phyloP scores from a whole-genome alignment of 2,888 invertebrate species.

The Agrotis segetum region DNA sequence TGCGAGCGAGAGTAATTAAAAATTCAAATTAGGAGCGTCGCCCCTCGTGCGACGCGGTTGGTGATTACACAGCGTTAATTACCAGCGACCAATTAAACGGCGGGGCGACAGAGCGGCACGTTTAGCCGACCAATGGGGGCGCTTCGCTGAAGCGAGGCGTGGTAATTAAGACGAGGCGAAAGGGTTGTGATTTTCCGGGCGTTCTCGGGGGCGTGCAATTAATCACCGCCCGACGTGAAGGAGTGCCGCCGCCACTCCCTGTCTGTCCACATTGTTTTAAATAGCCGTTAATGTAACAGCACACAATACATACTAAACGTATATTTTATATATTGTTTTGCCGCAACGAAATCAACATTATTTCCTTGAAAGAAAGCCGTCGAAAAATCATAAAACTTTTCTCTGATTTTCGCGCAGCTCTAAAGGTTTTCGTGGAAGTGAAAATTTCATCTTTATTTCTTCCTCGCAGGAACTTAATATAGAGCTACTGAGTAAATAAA shows the following conservation, averaged over 20 bases:
- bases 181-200: conserved; percentile 90
- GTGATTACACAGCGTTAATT: conserved; percentile 89
- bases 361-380: not conserved
- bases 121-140: conserved; percentile 79
- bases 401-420: conserved; percentile 13
- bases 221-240: conserved; percentile 79
- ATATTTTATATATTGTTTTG: conserved; percentile 20
- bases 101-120: conserved; percentile 81
- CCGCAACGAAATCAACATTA: not conserved
- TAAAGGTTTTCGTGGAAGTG: conserved; percentile 33
- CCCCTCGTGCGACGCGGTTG: conserved; percentile 85
- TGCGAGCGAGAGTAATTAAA: conserved; percentile 84
- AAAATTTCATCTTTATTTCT: conserved; percentile 56
- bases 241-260: conserved; percentile 76
- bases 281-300: conserved; percentile 53
- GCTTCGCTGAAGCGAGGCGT: conserved; percentile 87
- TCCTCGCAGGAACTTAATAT: conserved; percentile 58
- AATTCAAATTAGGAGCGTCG: conserved; percentile 88
- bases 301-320: conserved; percentile 30
- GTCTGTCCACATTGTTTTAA: conserved; percentile 70
- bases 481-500: conserved; percentile 68
- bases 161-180: conserved; percentile 89
- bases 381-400: conserved; percentile 1
- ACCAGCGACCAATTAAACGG: conserved; percentile 88
- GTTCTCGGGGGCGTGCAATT: conserved; percentile 82